These are phyloP conservation scores for Megaleporinus macrocephalus DNA, from an alignment of 2,113 vertebrate genomes.

Conservation along the genomic window DNA sequence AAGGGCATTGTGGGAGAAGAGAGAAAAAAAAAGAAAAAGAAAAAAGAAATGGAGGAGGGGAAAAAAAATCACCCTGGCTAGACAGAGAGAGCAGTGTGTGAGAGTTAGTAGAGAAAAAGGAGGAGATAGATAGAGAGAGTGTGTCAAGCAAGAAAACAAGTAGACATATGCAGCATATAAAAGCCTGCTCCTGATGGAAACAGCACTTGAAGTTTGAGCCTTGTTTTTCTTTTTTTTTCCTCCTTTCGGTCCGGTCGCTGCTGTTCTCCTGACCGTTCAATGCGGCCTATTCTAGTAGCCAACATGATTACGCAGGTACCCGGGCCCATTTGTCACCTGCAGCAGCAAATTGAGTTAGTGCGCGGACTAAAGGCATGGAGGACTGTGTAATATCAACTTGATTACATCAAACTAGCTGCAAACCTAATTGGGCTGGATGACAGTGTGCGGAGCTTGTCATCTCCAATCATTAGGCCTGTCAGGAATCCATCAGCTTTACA, in stretches of 20 bases:
- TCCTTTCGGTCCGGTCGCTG: neutral
- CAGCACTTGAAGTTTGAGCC: neutral
- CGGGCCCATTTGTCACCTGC: constrained; percentile 95
- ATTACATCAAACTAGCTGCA: constrained; percentile 98
- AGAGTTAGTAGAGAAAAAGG: constrained; percentile 21
- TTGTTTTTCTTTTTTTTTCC: neutral
- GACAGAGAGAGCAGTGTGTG: constrained; percentile 71
- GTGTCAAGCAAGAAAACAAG: constrained; percentile 17
- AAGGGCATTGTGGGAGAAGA: constrained; percentile 60
- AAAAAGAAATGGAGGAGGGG: too few relatives aligned
- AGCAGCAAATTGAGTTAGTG: constrained; percentile 96
- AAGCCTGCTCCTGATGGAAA: neutral
- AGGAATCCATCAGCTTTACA: constrained; percentile 99
- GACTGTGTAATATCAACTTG: constrained; percentile 98
- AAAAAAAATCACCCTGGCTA: constrained; percentile 68
- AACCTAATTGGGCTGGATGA: constrained; percentile 99
- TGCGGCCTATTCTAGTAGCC: constrained; percentile 88
- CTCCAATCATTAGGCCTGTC: constrained; percentile 99
- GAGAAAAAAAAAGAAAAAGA: constrained; percentile 55
- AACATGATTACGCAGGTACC: constrained; percentile 95
- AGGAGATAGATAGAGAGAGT: constrained; percentile 61
- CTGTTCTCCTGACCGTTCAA: constrained; percentile 85
- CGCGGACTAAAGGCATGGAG: constrained; percentile 93
- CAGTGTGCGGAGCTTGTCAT: constrained; percentile 98
- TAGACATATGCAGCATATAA: neutral